Base-by-base conservation (phyloP, 1,140 invertebrate species). In the Zaprionus vittiger region DNA sequence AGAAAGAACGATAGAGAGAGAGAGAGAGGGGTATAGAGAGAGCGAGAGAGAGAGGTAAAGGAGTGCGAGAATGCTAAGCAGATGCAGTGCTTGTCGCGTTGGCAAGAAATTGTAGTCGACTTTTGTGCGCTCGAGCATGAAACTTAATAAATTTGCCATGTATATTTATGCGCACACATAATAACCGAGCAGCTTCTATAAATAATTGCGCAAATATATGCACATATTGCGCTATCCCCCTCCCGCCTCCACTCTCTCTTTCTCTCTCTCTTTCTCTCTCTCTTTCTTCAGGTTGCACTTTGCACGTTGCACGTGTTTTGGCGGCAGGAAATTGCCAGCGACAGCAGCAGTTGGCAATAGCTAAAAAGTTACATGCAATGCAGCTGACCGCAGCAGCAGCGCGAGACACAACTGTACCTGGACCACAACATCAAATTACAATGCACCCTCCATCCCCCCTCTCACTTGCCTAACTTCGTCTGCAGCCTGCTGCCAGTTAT, bases 111-210 rank as follows among this genome's bases (percentile, higher is more conserved):
- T 44, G 56, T 54, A 68, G 65, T 63, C 83, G 72, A 77, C 65
- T 73, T 79, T 57, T 70, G 64, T 78, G 83, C 70, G 77, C 70
- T 73, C 80, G 69, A 79, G 71, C 83, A 87, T 77, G 74, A 80
- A 83, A 89, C 80, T 87, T 83, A 83, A 87, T 89, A 87, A 80
- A 87, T 89, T 86, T 70, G 28, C 80, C 56, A 71, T 80, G 84
- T 80, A 89, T 83, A 89, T 87, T 90, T 81, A 87, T 89, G 84
- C 75, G 85, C 84, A 87, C 84, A 90, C 81, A 90, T 87, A 81
- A 86, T 89, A 86, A 77, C n/a, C 61, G 26, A 57, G 68, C 47
- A 47, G 60, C 73, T 54, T 34, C 24, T 41, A 71, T 75, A 75
- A 75, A 75, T 71, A 75, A 71, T 71, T 75, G 59, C 72, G 28